A percentile compares a stretch with the other conserved stretches of the same genome.
Evolutionary conservation across 2,888 invertebrate genomes (phyloP).

Genomic region (Sinopyrophorus schimmeli): DNA sequence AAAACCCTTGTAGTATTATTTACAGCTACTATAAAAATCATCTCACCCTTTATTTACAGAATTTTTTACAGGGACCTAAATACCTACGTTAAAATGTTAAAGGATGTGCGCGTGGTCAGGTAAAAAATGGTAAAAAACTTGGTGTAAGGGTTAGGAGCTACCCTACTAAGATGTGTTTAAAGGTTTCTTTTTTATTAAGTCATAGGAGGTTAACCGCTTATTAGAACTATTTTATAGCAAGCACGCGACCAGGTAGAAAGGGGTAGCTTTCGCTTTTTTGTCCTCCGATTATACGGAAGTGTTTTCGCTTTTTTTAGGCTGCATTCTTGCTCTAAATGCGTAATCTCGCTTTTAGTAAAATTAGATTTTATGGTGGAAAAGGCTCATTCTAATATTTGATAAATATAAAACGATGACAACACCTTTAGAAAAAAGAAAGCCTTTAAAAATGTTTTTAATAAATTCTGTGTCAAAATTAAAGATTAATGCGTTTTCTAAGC

Average conservation of each 20-base stretch:
- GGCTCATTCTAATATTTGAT: not conserved
- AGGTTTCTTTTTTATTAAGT: slow-evolving; percentile 51
- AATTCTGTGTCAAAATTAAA: slow-evolving; percentile 18
- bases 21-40: slow-evolving; percentile 7
- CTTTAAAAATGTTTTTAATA: slow-evolving; percentile 20
- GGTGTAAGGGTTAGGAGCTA: slow-evolving; percentile 47
- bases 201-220: slow-evolving; percentile 55
- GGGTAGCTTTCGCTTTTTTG: slow-evolving; percentile 41
- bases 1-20: no score
- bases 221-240: slow-evolving; percentile 51
- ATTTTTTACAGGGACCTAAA: slow-evolving; percentile 36
- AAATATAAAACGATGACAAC: not conserved
- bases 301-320: slow-evolving; percentile 3
- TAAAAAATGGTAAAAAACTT: slow-evolving; percentile 44
- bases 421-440: slow-evolving; percentile 5
- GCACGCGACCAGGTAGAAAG: slow-evolving; percentile 55
- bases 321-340: not conserved
- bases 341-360: not conserved
- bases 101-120: slow-evolving; percentile 43
- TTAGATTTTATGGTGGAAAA: not conserved
- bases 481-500: slow-evolving; percentile 17
- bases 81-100: slow-evolving; percentile 8
- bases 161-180: slow-evolving; percentile 37
- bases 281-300: slow-evolving; percentile 24
- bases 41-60: slow-evolving; percentile 48